phyloP scores from a whole-genome alignment of 2,113 vertebrate genomes.

The Nerophis ophidion region DNA sequence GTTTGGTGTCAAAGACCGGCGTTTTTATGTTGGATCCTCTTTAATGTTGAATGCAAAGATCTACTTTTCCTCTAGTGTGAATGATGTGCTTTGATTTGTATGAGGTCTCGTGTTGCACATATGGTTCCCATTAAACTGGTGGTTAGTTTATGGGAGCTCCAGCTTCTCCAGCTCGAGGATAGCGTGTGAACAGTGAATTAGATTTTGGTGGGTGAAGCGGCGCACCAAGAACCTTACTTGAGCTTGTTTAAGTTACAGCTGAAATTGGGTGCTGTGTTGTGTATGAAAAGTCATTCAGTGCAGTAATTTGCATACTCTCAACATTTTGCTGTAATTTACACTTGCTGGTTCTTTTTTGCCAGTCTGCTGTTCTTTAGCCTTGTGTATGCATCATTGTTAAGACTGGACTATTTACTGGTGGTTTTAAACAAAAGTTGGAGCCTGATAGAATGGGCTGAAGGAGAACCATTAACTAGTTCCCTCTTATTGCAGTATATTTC shows the following conservation, averaged over 20 bases:
- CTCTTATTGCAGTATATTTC: no score
- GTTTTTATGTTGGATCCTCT: constrained; percentile 16
- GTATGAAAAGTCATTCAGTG: constrained; percentile 18
- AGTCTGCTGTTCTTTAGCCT: no score
- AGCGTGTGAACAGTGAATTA: constrained; percentile 53
- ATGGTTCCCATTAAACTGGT: constrained; percentile 54
- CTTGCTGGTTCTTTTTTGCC: no score
- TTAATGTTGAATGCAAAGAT: constrained; percentile 43
- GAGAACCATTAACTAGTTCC: no score
- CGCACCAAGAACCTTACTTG: constrained; percentile 38
- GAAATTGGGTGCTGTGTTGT: constrained; percentile 15
- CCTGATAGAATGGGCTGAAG: no score
- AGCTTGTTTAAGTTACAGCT: constrained; percentile 48
- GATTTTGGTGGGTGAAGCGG: constrained; percentile 37
- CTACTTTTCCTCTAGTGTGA: constrained; percentile 43
- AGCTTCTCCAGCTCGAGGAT: constrained; percentile 30
- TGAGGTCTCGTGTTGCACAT: constrained; percentile 40
- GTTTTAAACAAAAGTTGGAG: no score
- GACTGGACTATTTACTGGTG: no score
- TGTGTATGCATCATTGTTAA: no score
- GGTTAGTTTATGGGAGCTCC: constrained; percentile 52
- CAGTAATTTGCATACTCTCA: constrained; percentile 22
- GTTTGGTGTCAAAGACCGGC: constrained; percentile 31
- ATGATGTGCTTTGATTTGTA: constrained; percentile 42
- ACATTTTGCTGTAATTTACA: neutral